Evolutionary conservation across 2,113 vertebrate species (phyloP), one percentile per base, ranked within the genome.

Genomic region (Blennius ocellaris): DNA sequence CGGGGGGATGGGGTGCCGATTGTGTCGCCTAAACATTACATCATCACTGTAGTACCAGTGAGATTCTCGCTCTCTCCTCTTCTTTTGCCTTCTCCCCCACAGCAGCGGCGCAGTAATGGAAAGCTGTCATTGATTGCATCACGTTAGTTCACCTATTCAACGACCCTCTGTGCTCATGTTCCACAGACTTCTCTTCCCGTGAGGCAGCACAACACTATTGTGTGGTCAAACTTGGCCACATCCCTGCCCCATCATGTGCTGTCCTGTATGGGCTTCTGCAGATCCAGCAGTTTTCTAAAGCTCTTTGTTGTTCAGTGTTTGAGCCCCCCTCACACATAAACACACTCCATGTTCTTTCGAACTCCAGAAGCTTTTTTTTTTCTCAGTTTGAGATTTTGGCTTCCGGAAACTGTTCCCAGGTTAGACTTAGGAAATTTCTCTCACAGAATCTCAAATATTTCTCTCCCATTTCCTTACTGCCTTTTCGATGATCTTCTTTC

Each of bases 11-110:
- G 83, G 84, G 80, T 45, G 62, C 54, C 82, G 75, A 82, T 83
- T 85, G 49, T 87, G 73, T 82, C 72, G 6, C 78, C 69, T 60
- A 77, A 83, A 87, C 87, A 89, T 90, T 84, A 84, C 83, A 87
- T 90, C 85, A 89, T 81, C 78, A 77, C 64, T 74, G 67, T 78
- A 78, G 70, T 51, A 62, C 59, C 71, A 57, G 36, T 48, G 54
- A 58, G 55, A 59, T 41, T 74, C 62, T 48, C 36, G 40, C 38
- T 60, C 41, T 16, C 40, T 60, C 41, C 14, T 53, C 58, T 49
- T 57, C 38, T 15, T 67, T 12, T 64, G 15, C 55, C 54, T 63
- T 49, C 57, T 49, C 55, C 15, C 55, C 57, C 44, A 16, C 5
- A 38, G n/a, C 38, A 48, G 69, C 3, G 0, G n/a, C 5, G 48